Percentiles rank a stretch among this genome's conserved stretches.
Evolutionary conservation across 2,888 invertebrate species (phyloP).

Genomic region (Desoria tigrina): DNA sequence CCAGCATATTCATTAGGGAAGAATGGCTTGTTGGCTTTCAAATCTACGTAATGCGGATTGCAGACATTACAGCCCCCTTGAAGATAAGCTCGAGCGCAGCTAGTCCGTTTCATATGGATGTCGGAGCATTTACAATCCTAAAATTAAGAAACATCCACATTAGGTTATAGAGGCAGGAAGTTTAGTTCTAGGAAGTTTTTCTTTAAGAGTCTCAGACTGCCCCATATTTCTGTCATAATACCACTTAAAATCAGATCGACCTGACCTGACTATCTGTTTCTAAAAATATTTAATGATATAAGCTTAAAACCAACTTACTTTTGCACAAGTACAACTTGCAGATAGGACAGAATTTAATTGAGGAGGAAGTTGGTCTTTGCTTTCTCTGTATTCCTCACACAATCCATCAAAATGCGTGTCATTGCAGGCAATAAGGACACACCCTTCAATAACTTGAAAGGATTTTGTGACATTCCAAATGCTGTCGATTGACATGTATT

Average conservation of each 20-base stretch:
- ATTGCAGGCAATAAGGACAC: slow-evolving; percentile 15
- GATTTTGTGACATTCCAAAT: slow-evolving; percentile 23
- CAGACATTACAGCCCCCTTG: slow-evolving; percentile 29
- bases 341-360: not conserved
- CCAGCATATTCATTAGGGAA: slow-evolving; percentile 17
- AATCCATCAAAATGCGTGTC: slow-evolving; percentile 17
- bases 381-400: not conserved
- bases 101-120: slow-evolving; percentile 18
- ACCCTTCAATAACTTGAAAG: slow-evolving; percentile 9
- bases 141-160: no score
- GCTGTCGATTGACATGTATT: slow-evolving; percentile 9
- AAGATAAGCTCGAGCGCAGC: slow-evolving; percentile 25
- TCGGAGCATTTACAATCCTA: slow-evolving; percentile 30
- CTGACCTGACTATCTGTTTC: no score
- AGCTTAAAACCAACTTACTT: not conserved
- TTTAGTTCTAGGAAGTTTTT: no score
- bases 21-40: not conserved
- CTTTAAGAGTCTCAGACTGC: no score
- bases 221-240: no score
- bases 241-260: no score
- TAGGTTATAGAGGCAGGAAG: no score
- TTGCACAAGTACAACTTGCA: not conserved
- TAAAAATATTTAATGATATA: not conserved
- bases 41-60: slow-evolving; percentile 23
- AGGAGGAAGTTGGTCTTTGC: not conserved